These are phyloP conservation scores for Poeciliopsis paucimaculata DNA, from an alignment of 2,797 vertebrate genomes.

Conservation along the genomic window DNA sequence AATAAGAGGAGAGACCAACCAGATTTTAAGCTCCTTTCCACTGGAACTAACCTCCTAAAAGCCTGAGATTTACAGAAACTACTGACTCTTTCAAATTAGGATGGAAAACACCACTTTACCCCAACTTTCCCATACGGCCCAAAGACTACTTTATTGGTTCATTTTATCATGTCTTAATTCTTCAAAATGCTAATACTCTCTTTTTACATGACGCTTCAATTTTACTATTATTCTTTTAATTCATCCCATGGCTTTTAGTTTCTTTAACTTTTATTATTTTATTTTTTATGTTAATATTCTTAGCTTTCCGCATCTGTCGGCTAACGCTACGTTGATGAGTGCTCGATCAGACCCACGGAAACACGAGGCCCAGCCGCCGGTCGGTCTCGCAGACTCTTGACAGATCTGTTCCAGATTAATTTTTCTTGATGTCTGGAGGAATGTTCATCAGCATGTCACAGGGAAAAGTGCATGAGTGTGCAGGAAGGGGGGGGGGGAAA, in stretches of 20 bases:
- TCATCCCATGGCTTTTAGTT: background rate
- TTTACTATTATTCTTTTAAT: background rate
- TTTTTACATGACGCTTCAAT: background rate
- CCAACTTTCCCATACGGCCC: background rate
- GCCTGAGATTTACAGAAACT: background rate
- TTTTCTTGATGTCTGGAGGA: conserved; percentile 67
- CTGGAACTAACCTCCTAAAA: background rate
- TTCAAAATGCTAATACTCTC: background rate
- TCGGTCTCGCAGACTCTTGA: conserved; percentile 55
- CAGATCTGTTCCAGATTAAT: conserved; percentile 70
- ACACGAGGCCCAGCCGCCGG: conserved; percentile 20
- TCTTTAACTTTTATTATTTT: background rate
- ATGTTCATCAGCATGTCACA: conserved; percentile 50
- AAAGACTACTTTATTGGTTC: background rate
- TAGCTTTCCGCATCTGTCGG: conserved; percentile 24
- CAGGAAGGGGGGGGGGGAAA: conserved; percentile 28
- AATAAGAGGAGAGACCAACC: background rate
- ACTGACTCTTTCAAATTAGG: background rate
- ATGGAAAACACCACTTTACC: background rate
- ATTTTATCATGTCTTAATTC: background rate
- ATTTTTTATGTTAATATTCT: background rate
- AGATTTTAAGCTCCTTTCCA: background rate
- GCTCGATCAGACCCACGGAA: conserved; percentile 1
- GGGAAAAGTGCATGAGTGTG: conserved; percentile 31
- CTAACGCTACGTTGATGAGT: conserved; percentile 55